phyloP scores from a whole-genome alignment of 1,140 invertebrate genomes.

The Drosophila equinoxialis region DNA sequence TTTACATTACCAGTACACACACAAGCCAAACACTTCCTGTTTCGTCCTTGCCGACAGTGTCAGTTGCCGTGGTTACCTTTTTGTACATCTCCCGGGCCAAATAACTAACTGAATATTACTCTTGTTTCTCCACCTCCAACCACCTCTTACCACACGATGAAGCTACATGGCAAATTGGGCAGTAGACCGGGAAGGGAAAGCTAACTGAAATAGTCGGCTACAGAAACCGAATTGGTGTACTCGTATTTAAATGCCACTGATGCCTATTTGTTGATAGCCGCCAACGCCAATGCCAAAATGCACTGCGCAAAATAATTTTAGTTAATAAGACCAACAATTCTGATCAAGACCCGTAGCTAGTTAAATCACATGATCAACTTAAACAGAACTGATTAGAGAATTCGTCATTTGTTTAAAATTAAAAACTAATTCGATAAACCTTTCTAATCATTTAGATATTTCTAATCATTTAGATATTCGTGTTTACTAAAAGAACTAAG shows the following conservation, averaged over 20 bases:
- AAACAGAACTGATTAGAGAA: too few species aligned
- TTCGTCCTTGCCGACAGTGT: constrained; percentile 25
- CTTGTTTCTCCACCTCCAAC: constrained; percentile 10
- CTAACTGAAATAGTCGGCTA: constrained; percentile 17
- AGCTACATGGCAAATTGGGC: constrained; percentile 46
- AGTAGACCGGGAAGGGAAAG: neutral
- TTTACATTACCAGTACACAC: constrained; percentile 61
- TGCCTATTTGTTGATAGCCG: constrained; percentile 56
- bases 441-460: too few species aligned
- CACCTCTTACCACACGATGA: constrained; percentile 21
- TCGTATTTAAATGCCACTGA: constrained; percentile 72
- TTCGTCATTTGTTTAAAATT: too few species aligned
- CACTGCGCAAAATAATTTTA: constrained; percentile 28
- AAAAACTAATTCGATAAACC: too few species aligned
- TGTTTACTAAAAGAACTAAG: too few species aligned
- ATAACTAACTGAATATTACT: constrained; percentile 38
- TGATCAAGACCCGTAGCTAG: too few species aligned
- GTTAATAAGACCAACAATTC: too few species aligned
- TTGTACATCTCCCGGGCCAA: constrained; percentile 37
- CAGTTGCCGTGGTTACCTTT: constrained; percentile 21
- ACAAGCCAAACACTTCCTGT: constrained; percentile 44
- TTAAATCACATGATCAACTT: too few species aligned
- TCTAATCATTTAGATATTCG: too few species aligned
- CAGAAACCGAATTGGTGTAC: constrained; percentile 39
- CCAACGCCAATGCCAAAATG: constrained; percentile 23